Conservation (phyloP, 2,113 vertebrate genomes). For the Mus pahari region DNA sequence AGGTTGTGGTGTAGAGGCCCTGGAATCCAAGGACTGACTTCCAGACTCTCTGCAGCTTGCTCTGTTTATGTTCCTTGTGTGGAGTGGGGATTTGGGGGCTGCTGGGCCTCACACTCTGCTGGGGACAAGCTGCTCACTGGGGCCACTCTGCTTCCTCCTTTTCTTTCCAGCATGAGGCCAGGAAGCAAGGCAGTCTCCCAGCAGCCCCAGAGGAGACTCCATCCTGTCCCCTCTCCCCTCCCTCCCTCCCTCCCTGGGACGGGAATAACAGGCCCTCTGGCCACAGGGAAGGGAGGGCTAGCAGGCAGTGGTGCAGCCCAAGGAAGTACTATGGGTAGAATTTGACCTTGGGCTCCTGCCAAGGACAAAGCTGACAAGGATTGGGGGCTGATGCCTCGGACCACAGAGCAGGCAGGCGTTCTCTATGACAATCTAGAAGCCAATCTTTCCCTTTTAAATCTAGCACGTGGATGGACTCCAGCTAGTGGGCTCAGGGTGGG, state of each 20-base stretch:
- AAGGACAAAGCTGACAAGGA: neutral
- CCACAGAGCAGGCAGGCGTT: neutral
- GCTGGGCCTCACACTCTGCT: conserved; percentile 9
- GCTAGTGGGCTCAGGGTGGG: neutral
- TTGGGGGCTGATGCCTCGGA: neutral
- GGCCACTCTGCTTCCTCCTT: conserved; percentile 67
- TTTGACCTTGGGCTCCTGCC: neutral
- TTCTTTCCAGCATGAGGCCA: conserved; percentile 58
- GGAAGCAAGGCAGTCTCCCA: conserved; percentile 63
- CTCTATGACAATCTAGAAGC: neutral
- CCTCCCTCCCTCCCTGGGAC: conserved; percentile 51
- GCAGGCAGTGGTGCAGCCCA: neutral
- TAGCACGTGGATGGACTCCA: neutral
- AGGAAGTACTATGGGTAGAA: neutral
- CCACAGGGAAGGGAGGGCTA: neutral
- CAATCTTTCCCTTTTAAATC: neutral
- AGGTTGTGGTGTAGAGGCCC: neutral
- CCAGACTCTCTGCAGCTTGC: conserved; percentile 30
- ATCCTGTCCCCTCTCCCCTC: conserved; percentile 57
- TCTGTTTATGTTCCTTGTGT: conserved; percentile 61
- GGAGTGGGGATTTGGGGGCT: neutral
- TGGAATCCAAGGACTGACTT: conserved; percentile 63
- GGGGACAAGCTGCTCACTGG: conserved; percentile 47
- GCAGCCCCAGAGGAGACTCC: conserved; percentile 53
- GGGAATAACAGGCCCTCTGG: conserved; percentile 47